These are phyloP conservation scores for Arvicanthis niloticus DNA, from an alignment of 2,113 vertebrate genomes.

Conservation along the genomic window DNA sequence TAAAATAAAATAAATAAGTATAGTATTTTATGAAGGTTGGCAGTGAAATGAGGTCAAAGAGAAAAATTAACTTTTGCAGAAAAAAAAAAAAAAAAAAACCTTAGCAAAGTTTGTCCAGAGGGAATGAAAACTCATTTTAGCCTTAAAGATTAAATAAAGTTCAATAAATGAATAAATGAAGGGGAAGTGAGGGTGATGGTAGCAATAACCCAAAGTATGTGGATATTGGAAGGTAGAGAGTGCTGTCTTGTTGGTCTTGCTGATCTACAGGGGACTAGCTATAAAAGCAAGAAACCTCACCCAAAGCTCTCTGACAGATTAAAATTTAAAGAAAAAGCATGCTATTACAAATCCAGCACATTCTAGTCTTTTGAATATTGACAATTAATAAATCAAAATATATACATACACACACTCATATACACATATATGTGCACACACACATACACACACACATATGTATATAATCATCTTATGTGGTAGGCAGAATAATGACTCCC, in stretches of 20 bases:
- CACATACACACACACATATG: neutral
- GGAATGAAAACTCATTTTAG: neutral
- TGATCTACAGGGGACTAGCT: neutral
- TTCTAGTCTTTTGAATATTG: neutral
- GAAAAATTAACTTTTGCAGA: neutral
- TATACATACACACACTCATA: neutral
- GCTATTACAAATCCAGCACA: neutral
- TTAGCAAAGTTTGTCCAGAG: neutral
- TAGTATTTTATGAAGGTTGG: neutral
- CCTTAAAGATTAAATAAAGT: neutral
- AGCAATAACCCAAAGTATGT: neutral
- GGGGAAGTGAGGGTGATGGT: neutral
- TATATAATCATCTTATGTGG: neutral
- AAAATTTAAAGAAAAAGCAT: neutral
- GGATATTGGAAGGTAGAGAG: neutral
- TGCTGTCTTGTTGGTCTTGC: fast-evolving
- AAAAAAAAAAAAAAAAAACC: neutral
- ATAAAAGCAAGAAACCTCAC: neutral
- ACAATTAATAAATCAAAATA: neutral
- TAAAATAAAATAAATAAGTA: neutral
- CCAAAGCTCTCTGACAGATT: neutral
- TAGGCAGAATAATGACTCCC: neutral
- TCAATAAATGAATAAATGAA: neutral
- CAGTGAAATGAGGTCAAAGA: neutral
- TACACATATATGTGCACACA: neutral